Base-by-base conservation (phyloP, 2,888 invertebrate genomes). In the Eupithecia vulgata region DNA sequence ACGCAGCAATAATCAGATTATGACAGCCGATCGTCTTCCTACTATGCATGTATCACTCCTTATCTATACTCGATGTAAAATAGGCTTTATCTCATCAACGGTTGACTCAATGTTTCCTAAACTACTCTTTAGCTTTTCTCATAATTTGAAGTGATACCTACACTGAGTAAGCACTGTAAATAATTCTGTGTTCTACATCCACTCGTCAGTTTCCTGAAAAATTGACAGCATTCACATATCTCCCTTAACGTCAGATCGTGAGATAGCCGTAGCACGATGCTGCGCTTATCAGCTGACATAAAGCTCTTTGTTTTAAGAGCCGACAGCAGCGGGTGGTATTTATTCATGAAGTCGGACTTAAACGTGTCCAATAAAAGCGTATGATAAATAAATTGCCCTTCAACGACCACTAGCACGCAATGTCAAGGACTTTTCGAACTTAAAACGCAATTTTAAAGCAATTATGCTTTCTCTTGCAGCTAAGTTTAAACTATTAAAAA, bases 1-100 rank as follows among this genome's bases (percentile, higher is more conserved):
- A 85, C 88, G 85, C 89, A 89, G 85, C 89, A 92, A 92, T 93
- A 94, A 94, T 94, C 93, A 90, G 92, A 94, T 94, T 94, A 93
- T 93, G 94, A 93, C 93, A 94, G 92, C 90, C 87, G 85, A 84
- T 82, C 87, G 90, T 89, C 90, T 90, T 87, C 83, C 84, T 84
- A 72, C 72, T 40, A 71, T n/a, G 69, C 68, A 66, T 74, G 65
- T 71, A 42, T 69, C 74, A 69, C 74, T 74, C 66, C 57, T 34
- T 62, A 69, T 62, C 48, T 40, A 48, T 52, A 66, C 61, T 61
- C 48, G 65, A 68, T 30, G 37, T 59, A 68, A 74, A 52, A 52
- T 52, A 52, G 30, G 30, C 15, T 30, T 59, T 30, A 30, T 59
- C 30, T 59, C 59, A 59, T 30, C 13, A 59, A 59, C 57, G 30